Conservation (phyloP, 2,797 vertebrate species). For the Lagorchestes hirsutus region DNA sequence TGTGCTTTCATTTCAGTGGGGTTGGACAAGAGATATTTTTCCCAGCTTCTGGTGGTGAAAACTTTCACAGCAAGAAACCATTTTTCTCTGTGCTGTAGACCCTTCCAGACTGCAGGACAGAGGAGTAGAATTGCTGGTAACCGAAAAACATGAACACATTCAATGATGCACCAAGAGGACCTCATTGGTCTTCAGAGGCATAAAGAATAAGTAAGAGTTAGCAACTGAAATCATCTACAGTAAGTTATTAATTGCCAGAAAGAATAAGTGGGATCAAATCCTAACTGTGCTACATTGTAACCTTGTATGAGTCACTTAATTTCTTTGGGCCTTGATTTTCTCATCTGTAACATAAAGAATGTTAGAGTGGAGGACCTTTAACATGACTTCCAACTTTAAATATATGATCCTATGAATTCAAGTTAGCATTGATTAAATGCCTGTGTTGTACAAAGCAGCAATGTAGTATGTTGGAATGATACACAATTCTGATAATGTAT, state of each 20-base stretch:
- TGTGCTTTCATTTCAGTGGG: background rate
- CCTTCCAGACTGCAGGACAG: background rate
- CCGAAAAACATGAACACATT: background rate
- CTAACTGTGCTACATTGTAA: background rate
- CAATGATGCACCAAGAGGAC: background rate
- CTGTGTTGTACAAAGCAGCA: background rate
- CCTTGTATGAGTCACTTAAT: background rate
- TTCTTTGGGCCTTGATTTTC: background rate
- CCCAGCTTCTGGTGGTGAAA: background rate
- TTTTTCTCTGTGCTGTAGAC: background rate
- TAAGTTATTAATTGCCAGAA: background rate
- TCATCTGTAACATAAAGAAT: background rate
- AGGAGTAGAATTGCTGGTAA: background rate
- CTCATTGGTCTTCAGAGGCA: background rate
- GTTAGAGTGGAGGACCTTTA: background rate
- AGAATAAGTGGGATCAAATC: background rate
- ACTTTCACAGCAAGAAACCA: background rate
- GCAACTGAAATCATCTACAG: background rate
- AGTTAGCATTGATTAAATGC: background rate
- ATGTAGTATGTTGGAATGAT: background rate
- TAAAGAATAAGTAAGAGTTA: background rate
- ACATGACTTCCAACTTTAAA: background rate
- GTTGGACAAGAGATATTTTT: background rate
- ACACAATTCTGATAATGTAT: background rate
- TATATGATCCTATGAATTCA: background rate